These are phyloP conservation scores for Crotalus viridis DNA, from an alignment of 2,113 vertebrate genomes.

Conservation along the genomic window DNA sequence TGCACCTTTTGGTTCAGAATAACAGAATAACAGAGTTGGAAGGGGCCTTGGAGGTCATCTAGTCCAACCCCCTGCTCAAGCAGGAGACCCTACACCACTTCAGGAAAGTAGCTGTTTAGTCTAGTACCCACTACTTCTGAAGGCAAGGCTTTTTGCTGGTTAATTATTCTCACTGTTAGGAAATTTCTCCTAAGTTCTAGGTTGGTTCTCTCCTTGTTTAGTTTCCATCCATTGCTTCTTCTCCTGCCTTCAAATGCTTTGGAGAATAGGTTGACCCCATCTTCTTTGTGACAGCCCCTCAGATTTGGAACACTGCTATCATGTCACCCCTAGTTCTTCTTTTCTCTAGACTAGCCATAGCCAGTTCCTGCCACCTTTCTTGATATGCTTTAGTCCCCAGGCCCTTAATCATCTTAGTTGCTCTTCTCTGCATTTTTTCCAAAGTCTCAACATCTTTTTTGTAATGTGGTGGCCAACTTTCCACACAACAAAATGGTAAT, in stretches of 20 bases:
- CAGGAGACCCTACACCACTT: too few species aligned
- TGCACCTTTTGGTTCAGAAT: too few species aligned
- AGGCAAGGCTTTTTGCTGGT: background rate
- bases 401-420: background rate
- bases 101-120: too few species aligned
- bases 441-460: background rate
- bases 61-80: too few species aligned
- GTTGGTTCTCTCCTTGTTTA: background rate
- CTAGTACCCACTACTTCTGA: background rate
- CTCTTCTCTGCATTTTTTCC: background rate
- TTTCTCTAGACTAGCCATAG: background rate
- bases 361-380: background rate
- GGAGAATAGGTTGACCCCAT: background rate
- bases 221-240: background rate
- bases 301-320: background rate
- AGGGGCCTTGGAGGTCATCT: too few species aligned
- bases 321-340: background rate
- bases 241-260: background rate
- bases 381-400: background rate
- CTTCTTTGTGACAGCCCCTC: background rate
- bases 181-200: background rate
- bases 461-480: background rate
- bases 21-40: too few species aligned
- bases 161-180: background rate
- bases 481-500: background rate